Conservation (phyloP, 2,113 vertebrate species). For the Ochotona curzoniae region DNA sequence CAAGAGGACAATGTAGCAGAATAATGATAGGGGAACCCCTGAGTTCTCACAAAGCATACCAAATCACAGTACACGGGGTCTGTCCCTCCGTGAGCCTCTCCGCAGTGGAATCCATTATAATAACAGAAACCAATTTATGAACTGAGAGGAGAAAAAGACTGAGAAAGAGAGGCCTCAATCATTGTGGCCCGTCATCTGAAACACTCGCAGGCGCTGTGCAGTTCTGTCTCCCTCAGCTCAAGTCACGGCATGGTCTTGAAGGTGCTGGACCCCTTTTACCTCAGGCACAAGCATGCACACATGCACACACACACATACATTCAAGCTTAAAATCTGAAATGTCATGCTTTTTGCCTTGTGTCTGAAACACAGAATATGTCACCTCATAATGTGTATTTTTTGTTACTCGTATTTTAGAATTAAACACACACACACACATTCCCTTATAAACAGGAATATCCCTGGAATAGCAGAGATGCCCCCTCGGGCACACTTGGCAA, state of each 20-base stretch:
- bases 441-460: constrained; percentile 27
- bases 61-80: neutral
- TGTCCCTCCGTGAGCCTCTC: neutral
- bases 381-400: neutral
- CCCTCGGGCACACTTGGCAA: neutral
- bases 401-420: constrained; percentile 26
- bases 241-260: neutral
- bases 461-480: constrained; percentile 3
- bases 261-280: neutral
- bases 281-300: neutral
- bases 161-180: constrained; percentile 49
- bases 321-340: constrained; percentile 39
- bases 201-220: neutral
- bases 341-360: neutral
- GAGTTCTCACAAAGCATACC: constrained; percentile 17
- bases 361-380: constrained; percentile 37
- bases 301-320: neutral
- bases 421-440: neutral
- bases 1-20: constrained; percentile 41
- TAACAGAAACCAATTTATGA: constrained; percentile 46
- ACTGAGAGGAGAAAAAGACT: constrained; percentile 32
- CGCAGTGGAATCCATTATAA: constrained; percentile 21
- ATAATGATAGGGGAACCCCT: neutral
- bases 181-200: constrained; percentile 17
- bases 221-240: neutral